Conservation (phyloP, 2,797 vertebrate genomes). For the Tiaroga cobitis region DNA sequence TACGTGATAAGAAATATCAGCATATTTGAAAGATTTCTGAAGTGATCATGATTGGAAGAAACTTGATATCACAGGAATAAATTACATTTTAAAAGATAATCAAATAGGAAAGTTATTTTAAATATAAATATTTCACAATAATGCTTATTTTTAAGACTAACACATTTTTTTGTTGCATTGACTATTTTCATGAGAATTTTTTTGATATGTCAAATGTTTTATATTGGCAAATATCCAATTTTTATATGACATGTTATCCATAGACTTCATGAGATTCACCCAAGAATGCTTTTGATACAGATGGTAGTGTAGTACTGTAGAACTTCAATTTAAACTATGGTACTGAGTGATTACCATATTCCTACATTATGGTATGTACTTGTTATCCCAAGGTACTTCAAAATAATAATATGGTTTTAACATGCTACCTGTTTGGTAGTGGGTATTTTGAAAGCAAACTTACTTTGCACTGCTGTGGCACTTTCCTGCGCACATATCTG, state of each 20-base stretch:
- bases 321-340: too few species aligned
- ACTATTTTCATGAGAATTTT: too few species aligned
- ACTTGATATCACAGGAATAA: too few species aligned
- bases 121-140: neutral
- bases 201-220: too few species aligned
- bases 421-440: neutral
- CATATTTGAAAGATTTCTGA: neutral
- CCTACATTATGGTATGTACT: neutral
- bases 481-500: constrained; percentile 79
- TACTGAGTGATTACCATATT: neutral
- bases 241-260: neutral
- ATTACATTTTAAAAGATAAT: neutral
- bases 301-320: neutral
- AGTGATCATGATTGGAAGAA: neutral
- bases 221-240: too few species aligned
- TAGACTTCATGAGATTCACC: neutral
- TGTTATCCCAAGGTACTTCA: neutral
- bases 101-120: neutral
- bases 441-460: constrained; percentile 60
- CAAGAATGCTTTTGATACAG: neutral
- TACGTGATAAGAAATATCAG: neutral
- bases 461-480: constrained; percentile 96
- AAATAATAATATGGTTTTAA: neutral
- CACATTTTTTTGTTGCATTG: too few species aligned
- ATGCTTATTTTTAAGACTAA: neutral